phyloP scores from a whole-genome alignment of 2,888 invertebrate species.

The Lissocephala sabroskyi region DNA sequence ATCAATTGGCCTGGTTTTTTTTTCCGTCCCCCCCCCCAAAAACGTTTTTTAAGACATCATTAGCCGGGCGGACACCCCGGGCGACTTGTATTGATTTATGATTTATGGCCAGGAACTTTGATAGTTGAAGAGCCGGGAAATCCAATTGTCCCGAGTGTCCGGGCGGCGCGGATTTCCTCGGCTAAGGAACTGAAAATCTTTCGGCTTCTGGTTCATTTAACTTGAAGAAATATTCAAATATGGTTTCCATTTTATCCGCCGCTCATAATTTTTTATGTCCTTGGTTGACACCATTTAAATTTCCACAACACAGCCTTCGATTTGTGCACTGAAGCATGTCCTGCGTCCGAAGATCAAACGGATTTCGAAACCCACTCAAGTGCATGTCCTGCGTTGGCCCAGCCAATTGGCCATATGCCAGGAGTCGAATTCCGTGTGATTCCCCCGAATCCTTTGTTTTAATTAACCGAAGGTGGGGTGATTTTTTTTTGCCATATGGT shows the following conservation, averaged over 20 bases:
- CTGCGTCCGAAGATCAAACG: conserved; percentile 67
- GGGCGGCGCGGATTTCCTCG: neutral
- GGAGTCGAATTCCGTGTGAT: conserved; percentile 16
- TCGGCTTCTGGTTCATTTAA: conserved; percentile 71
- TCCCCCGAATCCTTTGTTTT: conserved; percentile 12
- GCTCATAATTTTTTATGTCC: conserved; percentile 55
- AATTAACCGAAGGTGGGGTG: conserved; percentile 21
- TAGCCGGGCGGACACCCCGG: conserved; percentile 29
- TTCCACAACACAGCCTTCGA: no score
- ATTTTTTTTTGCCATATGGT: conserved; percentile 47
- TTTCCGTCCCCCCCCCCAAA: conserved; percentile 22
- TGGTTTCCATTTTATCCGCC: conserved; percentile 58
- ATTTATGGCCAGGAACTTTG: conserved; percentile 61
- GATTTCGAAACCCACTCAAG: no score
- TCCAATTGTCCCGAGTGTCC: conserved; percentile 38
- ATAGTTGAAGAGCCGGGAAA: conserved; percentile 42
- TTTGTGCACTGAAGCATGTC: no score
- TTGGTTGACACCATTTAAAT: conserved; percentile 57
- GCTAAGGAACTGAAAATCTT: conserved; percentile 64
- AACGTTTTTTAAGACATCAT: conserved; percentile 68
- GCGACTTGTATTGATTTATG: conserved; percentile 63
- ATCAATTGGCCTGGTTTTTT: conserved; percentile 60
- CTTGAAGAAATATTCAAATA: conserved; percentile 63
- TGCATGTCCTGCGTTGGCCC: conserved; percentile 54
- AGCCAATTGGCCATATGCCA: conserved; percentile 54